phyloP scores from a whole-genome alignment of 2,113 vertebrate genomes.

The Puntigrus tetrazona region DNA sequence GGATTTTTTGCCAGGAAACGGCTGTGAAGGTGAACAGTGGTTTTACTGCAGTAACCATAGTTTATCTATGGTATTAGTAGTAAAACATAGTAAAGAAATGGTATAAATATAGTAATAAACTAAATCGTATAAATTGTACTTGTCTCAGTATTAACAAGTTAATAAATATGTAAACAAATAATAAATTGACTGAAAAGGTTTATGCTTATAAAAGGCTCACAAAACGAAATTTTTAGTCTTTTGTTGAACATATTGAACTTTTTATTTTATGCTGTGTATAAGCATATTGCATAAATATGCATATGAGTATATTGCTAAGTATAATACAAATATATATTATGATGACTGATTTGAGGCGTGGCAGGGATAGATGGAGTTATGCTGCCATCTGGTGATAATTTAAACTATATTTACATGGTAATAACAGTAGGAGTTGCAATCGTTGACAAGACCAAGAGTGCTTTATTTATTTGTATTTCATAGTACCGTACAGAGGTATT shows the following conservation, averaged over 20 bases:
- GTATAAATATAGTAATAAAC: background rate
- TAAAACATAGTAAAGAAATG: constrained; percentile 2
- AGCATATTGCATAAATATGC: background rate
- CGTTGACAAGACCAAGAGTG: constrained; percentile 41
- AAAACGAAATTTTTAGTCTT: background rate
- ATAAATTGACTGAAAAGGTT: background rate
- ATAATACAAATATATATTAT: background rate
- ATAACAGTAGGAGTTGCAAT: background rate
- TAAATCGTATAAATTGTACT: background rate
- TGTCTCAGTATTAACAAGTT: constrained; percentile 7
- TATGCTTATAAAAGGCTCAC: background rate
- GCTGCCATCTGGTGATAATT: constrained; percentile 42
- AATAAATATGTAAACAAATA: background rate
- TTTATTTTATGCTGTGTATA: background rate
- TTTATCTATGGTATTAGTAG: background rate
- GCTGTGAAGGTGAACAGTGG: background rate
- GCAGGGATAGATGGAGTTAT: background rate
- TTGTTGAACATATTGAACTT: background rate
- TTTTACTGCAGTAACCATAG: background rate
- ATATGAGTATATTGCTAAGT: background rate
- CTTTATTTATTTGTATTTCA: constrained; percentile 30
- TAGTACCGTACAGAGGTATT: constrained; percentile 7
- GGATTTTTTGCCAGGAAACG: background rate
- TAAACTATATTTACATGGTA: background rate
- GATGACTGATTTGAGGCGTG: background rate